Evolutionary conservation across 2,888 invertebrate genomes (phyloP), one percentile per base, ranked within the genome.

Genomic region (Spilosoma lubricipeda): DNA sequence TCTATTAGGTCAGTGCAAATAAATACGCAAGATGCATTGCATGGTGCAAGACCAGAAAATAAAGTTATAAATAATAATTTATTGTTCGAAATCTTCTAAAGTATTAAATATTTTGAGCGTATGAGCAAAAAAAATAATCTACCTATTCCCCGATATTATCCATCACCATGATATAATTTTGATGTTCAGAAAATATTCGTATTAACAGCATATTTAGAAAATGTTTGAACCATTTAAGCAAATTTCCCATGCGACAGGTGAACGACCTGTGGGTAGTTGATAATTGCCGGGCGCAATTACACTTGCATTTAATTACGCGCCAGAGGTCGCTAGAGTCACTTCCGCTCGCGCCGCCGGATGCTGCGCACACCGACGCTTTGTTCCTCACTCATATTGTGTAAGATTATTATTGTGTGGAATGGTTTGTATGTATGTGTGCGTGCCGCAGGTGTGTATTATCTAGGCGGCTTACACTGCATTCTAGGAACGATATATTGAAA

Each of bases 281-380:
- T 85, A 83, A 83, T 83, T 83, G 77, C 84, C 73, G 70, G 72
- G 71, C 71, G 86, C 82, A 86, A 88, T 88, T 88, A 87, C 86
- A 85, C 85, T 82, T 86, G 86, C 87, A 87, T 85, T 85, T 87
- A 87, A 88, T 87, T 84, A 83, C 86, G 80, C 78, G 78, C 78
- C 77, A 83, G 89, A 86, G 87, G 88, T 83, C 87, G 86, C 83
- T 79, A 71, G 84, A 82, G 83, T 85, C 85, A 81, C 87, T 84
- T 89, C 88, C 90, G 88, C 74, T 76, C 82, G 79, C 82, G 81
- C 86, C 85, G 81, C 84, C 87, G 90, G 89, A 90, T 82, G 81
- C 83, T 82, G 84, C 85, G 86, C 87, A 82, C 85, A 83, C 84
- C 77, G 78, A 73, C 73, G 79, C 80, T 86, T 85, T 86, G 86